Evolutionary conservation across 1,140 invertebrate genomes (phyloP), one percentile per base, ranked within the genome.

Genomic region (Achroia grisella): DNA sequence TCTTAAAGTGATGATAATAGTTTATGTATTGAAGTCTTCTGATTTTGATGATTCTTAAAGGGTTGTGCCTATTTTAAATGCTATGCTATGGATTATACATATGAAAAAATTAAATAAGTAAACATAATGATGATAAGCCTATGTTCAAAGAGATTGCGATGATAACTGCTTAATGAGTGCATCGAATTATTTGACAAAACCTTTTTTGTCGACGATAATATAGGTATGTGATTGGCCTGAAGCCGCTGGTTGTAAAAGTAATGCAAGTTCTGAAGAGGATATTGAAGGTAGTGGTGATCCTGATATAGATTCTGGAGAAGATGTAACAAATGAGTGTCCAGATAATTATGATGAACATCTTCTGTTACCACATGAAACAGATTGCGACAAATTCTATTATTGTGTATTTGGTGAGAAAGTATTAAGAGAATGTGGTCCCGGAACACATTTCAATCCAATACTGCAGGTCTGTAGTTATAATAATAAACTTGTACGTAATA

Each of bases 191-290:
- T 23, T 23, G 17, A 23, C 17, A 23, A 23, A n/a, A 23, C 17
- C 17, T 23, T 23, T 23, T 23, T 6, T 37, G 35, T 6, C 8
- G 17, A 27, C 41, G n/a, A 13, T 9, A 4, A 14, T 42, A 17
- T 12, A 74, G 71, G 55, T 54, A 1, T 74, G 71, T n/a, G 66
- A 65, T 30, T 62, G 55, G 54, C 56, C 66, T 5, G 13, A 33
- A 4, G 53, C 54, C 14, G 44, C 37, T 1, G 35, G 45, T 10
- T 36, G 44, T 8, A 41, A 11, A 8, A 41, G 37, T 15, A 31
- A 28, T n/a, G n/a, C n/a, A n/a, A 10, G 12, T n/a, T n/a, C 10
- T 31, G 10, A 42, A 15, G 40, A 15, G 1, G n/a, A n/a, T n/a
- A 13, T 33, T 8, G 45, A 44, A 3, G 36, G 44, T 8, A 36